Percentiles rank a stretch among this genome's conserved stretches.
These are phyloP conservation scores for Puntigrus tetrazona DNA, from an alignment of 2,113 vertebrate species.

Conservation along the genomic window DNA sequence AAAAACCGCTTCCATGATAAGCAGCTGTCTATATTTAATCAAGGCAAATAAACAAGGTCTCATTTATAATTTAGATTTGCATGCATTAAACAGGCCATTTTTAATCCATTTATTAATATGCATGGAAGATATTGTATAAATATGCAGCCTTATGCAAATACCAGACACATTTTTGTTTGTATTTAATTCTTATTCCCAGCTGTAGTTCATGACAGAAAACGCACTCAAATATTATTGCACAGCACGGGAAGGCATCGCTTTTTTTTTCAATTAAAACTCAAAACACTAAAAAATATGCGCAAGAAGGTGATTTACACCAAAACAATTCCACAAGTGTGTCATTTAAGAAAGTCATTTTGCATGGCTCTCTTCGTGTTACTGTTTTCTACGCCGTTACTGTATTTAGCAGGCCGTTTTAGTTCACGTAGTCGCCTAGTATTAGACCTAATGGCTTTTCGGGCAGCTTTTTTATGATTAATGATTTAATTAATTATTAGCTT, in stretches of 20 bases:
- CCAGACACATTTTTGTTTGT: slow-evolving; percentile 75
- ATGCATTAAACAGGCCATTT: slow-evolving; percentile 78
- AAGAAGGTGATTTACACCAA: background rate
- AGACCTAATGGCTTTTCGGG: background rate
- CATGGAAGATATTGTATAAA: slow-evolving; percentile 80
- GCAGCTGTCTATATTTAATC: slow-evolving; percentile 84
- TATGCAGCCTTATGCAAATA: slow-evolving; percentile 83
- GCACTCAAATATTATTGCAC: slow-evolving; percentile 75
- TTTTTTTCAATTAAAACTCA: slow-evolving; percentile 76
- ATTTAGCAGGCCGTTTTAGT: too few relatives aligned
- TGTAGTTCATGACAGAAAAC: slow-evolving; percentile 74
- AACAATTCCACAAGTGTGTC: background rate
- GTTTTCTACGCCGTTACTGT: background rate
- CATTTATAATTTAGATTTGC: slow-evolving; percentile 86
- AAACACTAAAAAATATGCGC: slow-evolving; percentile 64
- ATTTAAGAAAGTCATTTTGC: background rate
- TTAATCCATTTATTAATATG: slow-evolving; percentile 85
- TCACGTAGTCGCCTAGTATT: too few relatives aligned
- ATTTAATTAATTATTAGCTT: too few relatives aligned
- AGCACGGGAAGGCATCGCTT: slow-evolving; percentile 73
- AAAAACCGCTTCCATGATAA: slow-evolving; percentile 60
- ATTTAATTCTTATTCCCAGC: slow-evolving; percentile 78
- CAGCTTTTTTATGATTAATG: too few relatives aligned
- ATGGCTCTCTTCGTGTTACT: too few relatives aligned
- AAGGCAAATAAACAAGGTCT: slow-evolving; percentile 80